A percentile compares a stretch with the other conserved stretches of the same genome.
Conservation (phyloP, 2,797 vertebrate genomes). For the Pagetopsis macropterus region DNA sequence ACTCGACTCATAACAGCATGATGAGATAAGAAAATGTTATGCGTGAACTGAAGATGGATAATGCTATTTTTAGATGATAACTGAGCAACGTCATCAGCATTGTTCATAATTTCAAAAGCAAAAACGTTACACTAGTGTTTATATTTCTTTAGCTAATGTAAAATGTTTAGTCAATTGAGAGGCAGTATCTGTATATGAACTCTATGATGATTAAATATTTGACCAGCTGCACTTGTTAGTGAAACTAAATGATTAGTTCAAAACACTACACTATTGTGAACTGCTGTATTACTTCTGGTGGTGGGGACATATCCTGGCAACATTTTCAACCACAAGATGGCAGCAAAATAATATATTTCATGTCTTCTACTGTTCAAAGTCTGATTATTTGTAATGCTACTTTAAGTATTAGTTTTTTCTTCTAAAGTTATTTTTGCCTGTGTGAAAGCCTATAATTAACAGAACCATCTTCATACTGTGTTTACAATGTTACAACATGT, state of each 20-base stretch:
- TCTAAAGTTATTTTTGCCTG: not conserved
- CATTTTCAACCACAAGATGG: conserved; percentile 45
- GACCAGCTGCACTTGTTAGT: not conserved
- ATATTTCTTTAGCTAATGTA: not conserved
- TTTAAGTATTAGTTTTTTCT: not conserved
- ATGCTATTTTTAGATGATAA: not conserved
- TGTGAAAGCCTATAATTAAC: conserved; percentile 1
- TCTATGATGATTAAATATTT: not conserved
- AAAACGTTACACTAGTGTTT: not conserved
- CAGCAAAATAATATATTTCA: conserved; percentile 22
- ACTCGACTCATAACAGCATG: not conserved
- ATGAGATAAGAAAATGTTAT: not conserved
- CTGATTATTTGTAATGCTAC: not conserved
- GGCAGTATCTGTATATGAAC: not conserved
- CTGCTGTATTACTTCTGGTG: not conserved
- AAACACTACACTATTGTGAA: not conserved
- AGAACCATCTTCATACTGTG: not conserved
- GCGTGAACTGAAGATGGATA: not conserved
- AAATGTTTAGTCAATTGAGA: not conserved
- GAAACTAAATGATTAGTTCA: not conserved
- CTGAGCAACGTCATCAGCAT: not conserved
- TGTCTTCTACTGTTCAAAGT: not conserved
- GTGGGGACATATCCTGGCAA: not conserved
- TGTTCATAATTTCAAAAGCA: not conserved
- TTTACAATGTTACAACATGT: not conserved